A percentile compares a stretch with the other conserved stretches of the same genome.
phyloP scores from a whole-genome alignment of 2,113 vertebrate genomes.

The Panthera uncia region DNA sequence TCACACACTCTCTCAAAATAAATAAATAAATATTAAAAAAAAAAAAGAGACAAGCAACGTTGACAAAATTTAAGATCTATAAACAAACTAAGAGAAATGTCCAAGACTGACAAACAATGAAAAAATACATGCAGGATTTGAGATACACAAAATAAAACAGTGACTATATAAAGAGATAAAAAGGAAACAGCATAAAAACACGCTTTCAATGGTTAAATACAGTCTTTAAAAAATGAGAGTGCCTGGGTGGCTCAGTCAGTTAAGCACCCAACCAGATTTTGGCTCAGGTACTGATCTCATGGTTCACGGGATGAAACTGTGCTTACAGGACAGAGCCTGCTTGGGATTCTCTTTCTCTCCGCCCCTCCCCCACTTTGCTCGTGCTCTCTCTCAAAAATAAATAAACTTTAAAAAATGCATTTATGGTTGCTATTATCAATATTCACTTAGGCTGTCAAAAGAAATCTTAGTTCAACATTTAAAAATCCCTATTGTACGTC shows the following conservation, averaged over 20 bases:
- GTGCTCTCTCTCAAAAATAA: too few relatives aligned
- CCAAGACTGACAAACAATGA: background rate
- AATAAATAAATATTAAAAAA: too few relatives aligned
- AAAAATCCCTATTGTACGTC: background rate
- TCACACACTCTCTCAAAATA: too few relatives aligned
- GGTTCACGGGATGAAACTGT: too few relatives aligned
- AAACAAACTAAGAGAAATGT: slow-evolving; percentile 38
- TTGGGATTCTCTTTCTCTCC: too few relatives aligned
- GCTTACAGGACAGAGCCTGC: too few relatives aligned
- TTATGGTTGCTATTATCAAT: background rate
- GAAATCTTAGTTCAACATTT: background rate
- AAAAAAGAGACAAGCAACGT: background rate
- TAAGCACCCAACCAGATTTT: too few relatives aligned
- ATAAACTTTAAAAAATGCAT: background rate
- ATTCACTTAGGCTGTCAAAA: background rate
- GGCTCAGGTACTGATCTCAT: too few relatives aligned
- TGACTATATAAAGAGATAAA: background rate
- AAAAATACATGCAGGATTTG: background rate
- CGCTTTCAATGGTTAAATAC: background rate
- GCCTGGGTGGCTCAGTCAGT: too few relatives aligned
- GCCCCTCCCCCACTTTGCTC: too few relatives aligned
- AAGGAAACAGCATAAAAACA: background rate
- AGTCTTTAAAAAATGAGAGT: background rate
- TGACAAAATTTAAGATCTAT: slow-evolving; percentile 13
- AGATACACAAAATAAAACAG: background rate